A percentile compares a stretch with the other conserved stretches of the same genome.
Conservation (phyloP, 1,140 invertebrate species). For the Orchestia grillus region DNA sequence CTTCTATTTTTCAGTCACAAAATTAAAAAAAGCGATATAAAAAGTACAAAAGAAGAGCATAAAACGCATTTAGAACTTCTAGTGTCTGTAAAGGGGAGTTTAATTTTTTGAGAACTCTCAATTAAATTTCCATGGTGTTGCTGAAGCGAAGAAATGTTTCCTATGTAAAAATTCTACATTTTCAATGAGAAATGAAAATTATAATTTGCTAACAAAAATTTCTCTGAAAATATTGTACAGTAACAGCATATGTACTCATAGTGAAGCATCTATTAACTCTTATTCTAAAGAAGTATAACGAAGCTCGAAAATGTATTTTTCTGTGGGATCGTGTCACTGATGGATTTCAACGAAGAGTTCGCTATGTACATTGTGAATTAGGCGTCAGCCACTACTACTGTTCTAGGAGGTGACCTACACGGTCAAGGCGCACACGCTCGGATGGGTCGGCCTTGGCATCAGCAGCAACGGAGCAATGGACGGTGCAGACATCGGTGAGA, state of each 20-base stretch:
- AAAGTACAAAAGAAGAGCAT: not conserved
- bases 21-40: not conserved
- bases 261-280: not conserved
- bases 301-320: not conserved
- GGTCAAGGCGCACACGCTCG: slow-evolving; percentile 76
- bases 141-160: not conserved
- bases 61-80: not conserved
- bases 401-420: slow-evolving; percentile 61
- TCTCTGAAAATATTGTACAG: not conserved
- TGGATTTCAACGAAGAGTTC: no score
- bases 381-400: not conserved
- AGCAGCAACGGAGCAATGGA: slow-evolving; percentile 80
- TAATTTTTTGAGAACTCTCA: not conserved
- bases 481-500: slow-evolving; percentile 78
- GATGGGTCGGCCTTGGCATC: slow-evolving; percentile 83
- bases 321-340: not conserved
- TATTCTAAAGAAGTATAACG: not conserved
- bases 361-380: no score
- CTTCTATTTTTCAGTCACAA: not conserved
- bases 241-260: not conserved
- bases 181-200: not conserved
- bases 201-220: not conserved
- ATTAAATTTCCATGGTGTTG: not conserved
- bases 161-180: not conserved
- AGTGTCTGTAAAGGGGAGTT: not conserved